A percentile compares a stretch with the other conserved stretches of the same genome.
Evolutionary conservation across 2,797 vertebrate species (phyloP).

Genomic region (Chrysocyon brachyurus): DNA sequence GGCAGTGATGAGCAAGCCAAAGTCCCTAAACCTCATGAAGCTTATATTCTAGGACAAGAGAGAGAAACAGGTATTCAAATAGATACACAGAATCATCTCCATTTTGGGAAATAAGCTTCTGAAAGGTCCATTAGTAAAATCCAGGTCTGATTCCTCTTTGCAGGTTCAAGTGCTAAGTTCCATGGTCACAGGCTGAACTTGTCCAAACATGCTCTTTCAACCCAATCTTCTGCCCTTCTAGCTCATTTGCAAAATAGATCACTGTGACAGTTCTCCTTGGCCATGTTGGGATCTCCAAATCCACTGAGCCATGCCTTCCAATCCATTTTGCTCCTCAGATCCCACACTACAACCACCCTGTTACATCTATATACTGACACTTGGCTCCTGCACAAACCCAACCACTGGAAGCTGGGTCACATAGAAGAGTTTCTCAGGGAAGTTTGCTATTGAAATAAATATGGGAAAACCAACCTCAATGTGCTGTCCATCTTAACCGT

Average conservation of each 20-base stretch:
- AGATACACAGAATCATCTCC: background rate
- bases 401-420: rapidly evolving
- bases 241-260: background rate
- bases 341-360: too few species aligned
- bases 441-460: background rate
- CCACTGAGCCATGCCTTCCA: background rate
- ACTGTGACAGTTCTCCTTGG: background rate
- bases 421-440: background rate
- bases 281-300: background rate
- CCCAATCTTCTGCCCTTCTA: background rate
- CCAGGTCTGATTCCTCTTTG: background rate
- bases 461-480: too few species aligned
- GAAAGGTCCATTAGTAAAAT: background rate
- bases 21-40: background rate
- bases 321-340: background rate
- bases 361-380: rapidly evolving
- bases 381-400: background rate
- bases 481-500: too few species aligned
- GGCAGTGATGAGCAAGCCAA: background rate
- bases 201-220: rapidly evolving
- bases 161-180: background rate
- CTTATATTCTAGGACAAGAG: background rate
- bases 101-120: background rate
- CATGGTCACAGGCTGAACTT: background rate
- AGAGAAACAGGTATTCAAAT: background rate